Base-by-base conservation (phyloP, 1,140 invertebrate genomes). In the Mactra quadrangularis region DNA sequence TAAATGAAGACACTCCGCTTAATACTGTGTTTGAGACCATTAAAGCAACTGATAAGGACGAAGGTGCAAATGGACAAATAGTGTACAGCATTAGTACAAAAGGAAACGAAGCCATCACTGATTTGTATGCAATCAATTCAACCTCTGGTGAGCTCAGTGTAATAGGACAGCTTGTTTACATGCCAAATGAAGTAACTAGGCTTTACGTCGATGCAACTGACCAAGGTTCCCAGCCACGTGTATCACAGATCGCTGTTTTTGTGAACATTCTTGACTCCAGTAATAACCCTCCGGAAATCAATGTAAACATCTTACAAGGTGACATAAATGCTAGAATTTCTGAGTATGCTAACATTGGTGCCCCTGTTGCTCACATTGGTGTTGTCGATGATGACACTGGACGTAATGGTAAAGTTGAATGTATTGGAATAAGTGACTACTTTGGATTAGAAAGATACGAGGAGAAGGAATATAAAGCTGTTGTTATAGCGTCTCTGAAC, bases 1-100 rank as follows among this genome's bases (percentile, higher is more conserved):
- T 99, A 0, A 97, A 97, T 0, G 98, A 99, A 83, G 87, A 86
- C 33, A 70, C 72, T 7, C 31, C 75, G 11, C 22, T 86, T 0
- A 86, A 81, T 31, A 85, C 64, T n/a, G 60, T 84, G 2, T 87
- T 92, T 50, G 71, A 87, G 1, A 86, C 83, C 11, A 72, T 91
- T 0, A 82, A 60, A 33, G 91, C 91, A 19, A 82, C 68, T 31
- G 92, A 92, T 66, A 53, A 60, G 4, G 92, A 93, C 57, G 50
- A 52, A 0, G 90, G 89, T 1, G 57, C 68, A 7, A 92, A 92
- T 76, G 91, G 91, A 0, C 72, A 85, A 59, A 87, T 90, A 35
- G 82, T 75, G 9, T 91, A 90, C 62, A 64, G 71, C 4, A 88
- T 91, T 22, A 88, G 88, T 52, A 47, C 60, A 27, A 68, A 50